Evolutionary conservation across 2,888 invertebrate species (phyloP).

Genomic region (Syritta pipiens): DNA sequence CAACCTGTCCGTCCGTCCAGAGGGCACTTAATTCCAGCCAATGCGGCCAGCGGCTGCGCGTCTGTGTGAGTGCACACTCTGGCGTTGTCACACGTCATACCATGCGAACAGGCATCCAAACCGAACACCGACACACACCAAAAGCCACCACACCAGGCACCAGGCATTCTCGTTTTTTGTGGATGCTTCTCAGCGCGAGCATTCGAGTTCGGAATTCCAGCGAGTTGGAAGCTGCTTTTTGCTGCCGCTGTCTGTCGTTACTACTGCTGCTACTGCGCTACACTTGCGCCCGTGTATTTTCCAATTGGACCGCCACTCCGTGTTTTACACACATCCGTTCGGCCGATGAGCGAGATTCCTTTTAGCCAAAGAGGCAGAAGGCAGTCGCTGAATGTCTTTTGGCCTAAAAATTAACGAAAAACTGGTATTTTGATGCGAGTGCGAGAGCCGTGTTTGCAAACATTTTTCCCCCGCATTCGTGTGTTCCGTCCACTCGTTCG

Average conservation of each 20-base stretch:
- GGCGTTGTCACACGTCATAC: conserved; percentile 53
- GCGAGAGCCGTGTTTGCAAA: conserved; percentile 48
- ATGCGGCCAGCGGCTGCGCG: conserved; percentile 42
- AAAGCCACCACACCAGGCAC: conserved; percentile 23
- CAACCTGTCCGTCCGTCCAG: conserved; percentile 44
- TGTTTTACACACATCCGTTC: conserved; percentile 32
- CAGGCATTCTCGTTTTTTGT: conserved; percentile 78
- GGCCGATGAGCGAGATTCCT: conserved; percentile 64
- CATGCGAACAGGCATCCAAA: conserved; percentile 11
- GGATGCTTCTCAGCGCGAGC: conserved; percentile 75
- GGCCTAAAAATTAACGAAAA: conserved; percentile 69
- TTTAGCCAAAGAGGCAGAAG: conserved; percentile 53
- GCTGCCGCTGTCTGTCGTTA: conserved; percentile 69
- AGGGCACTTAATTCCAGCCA: conserved; percentile 52
- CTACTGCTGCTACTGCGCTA: conserved; percentile 56
- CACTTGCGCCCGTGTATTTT: conserved; percentile 62
- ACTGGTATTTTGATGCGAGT: conserved; percentile 67
- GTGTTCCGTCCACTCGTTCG: too few relatives aligned
- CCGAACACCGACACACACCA: conserved; percentile 32
- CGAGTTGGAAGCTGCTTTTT: conserved; percentile 79
- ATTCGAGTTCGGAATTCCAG: conserved; percentile 79
- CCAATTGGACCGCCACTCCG: conserved; percentile 48
- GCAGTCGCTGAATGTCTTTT: conserved; percentile 64
- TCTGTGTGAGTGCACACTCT: conserved; percentile 39
- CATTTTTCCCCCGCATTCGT: conserved; percentile 64